These are phyloP conservation scores for Cladorhizidae sp. DNA, from an alignment of 37 sponge, comb jelly and placozoan species.

Conservation along the genomic window DNA sequence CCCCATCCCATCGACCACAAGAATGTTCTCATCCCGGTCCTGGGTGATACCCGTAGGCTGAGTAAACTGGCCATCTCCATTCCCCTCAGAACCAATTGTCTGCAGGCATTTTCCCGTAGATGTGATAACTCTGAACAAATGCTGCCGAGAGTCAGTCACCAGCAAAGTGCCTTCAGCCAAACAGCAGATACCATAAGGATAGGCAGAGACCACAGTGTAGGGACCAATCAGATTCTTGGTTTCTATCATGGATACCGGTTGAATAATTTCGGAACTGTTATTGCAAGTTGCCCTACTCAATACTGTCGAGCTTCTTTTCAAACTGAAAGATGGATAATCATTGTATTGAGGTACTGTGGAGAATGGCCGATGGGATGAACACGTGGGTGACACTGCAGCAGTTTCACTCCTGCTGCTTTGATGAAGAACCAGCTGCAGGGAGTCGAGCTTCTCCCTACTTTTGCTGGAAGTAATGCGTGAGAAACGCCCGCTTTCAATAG, in stretches of 20 bases:
- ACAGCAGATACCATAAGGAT: slow-evolving; percentile 33
- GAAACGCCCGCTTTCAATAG: too few species aligned
- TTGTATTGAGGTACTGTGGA: too few species aligned
- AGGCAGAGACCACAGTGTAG: not conserved
- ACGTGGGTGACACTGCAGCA: too few species aligned
- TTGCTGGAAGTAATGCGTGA: too few species aligned
- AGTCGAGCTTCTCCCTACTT: too few species aligned
- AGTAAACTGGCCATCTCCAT: slow-evolving; percentile 23
- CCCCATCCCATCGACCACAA: slow-evolving; percentile 18
- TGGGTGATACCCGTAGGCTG: slow-evolving; percentile 33
- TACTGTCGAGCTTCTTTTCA: not conserved
- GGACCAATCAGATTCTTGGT: slow-evolving; percentile 25
- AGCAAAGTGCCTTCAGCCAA: slow-evolving; percentile 5
- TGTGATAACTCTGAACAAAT: slow-evolving; percentile 24
- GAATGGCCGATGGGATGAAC: too few species aligned
- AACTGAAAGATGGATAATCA: not conserved
- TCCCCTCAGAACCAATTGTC: slow-evolving; percentile 30
- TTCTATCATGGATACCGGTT: slow-evolving; percentile 8
- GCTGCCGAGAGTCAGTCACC: slow-evolving; percentile 25
- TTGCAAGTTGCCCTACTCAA: too few species aligned
- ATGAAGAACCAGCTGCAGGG: too few species aligned
- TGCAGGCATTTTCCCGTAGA: slow-evolving; percentile 45
- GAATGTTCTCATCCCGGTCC: slow-evolving; percentile 27
- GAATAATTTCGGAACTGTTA: slow-evolving; percentile 14
- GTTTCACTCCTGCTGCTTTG: too few species aligned